These are phyloP conservation scores for Porites cylindrica DNA, from an alignment of 92 coral and sea anemone species.

Conservation along the genomic window DNA sequence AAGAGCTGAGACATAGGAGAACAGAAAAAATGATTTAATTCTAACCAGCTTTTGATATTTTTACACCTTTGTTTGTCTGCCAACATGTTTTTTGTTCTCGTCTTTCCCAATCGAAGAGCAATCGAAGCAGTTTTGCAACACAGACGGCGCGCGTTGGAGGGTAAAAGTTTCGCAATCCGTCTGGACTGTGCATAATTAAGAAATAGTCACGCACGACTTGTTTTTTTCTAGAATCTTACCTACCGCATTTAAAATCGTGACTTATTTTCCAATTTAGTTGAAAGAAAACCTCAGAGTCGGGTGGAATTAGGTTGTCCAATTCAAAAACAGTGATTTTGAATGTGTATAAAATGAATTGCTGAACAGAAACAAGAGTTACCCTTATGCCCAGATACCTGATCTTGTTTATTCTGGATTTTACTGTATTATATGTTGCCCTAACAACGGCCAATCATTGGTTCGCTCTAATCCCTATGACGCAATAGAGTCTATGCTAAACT, in stretches of 20 bases:
- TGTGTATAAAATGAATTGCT: too few relatives aligned
- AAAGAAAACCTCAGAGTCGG: neutral
- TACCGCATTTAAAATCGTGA: neutral
- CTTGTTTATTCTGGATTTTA: neutral
- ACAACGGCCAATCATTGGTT: neutral
- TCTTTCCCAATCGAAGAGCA: too few relatives aligned
- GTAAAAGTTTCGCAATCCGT: slow-evolving; percentile 12
- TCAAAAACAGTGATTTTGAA: too few relatives aligned
- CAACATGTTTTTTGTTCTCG: too few relatives aligned
- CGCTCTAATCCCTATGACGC: slow-evolving; percentile 5
- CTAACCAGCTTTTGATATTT: too few relatives aligned
- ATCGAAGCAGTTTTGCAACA: neutral
- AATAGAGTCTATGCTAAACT: neutral
- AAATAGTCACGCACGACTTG: slow-evolving; percentile 15
- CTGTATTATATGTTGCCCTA: neutral
- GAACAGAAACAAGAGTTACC: neutral
- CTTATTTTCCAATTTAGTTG: neutral
- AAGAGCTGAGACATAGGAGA: neutral
- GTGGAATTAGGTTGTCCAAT: too few relatives aligned
- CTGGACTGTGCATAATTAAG: slow-evolving; percentile 12
- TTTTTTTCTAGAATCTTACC: slow-evolving; percentile 14
- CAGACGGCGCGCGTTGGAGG: neutral
- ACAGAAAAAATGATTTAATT: too few relatives aligned
- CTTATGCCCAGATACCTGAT: neutral
- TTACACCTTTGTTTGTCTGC: too few relatives aligned